A percentile compares a stretch with the other conserved stretches of the same genome.
These are phyloP conservation scores for Sycophaga agraensis DNA, from an alignment of 1,140 invertebrate genomes.

Conservation along the genomic window DNA sequence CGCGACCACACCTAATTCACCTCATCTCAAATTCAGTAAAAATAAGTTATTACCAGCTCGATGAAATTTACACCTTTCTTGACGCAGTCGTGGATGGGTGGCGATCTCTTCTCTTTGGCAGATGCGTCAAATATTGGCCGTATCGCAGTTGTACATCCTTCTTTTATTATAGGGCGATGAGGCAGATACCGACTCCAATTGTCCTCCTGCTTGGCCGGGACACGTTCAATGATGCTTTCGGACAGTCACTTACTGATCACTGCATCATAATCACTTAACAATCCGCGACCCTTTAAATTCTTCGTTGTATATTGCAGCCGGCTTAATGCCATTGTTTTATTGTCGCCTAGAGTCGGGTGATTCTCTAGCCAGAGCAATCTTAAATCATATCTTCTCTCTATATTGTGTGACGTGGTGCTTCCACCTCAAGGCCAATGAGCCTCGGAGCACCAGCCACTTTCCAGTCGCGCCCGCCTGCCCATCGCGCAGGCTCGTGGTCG, in stretches of 20 bases:
- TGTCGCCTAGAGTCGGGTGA: neutral
- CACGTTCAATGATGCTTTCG: neutral
- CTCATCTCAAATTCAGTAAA: constrained; percentile 43
- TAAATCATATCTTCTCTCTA: no score
- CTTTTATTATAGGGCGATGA: neutral
- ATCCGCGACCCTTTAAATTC: neutral
- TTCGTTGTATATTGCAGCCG: neutral
- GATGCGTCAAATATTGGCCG: constrained; percentile 21
- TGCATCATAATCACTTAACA: neutral
- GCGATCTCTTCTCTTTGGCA: neutral
- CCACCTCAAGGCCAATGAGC: no score
- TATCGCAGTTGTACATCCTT: neutral
- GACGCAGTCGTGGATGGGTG: constrained; percentile 30
- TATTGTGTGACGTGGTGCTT: no score
- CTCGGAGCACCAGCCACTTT: no score
- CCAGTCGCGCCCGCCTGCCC: no score
- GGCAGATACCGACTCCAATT: neutral
- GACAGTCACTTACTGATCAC: neutral
- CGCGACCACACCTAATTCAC: constrained; percentile 42
- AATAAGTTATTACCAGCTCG: constrained; percentile 44
- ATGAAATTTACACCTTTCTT: constrained; percentile 43
- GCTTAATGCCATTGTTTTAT: neutral
- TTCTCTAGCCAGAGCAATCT: neutral
- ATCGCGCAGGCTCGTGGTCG: no score
- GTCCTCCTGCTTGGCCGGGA: neutral